Percentiles rank a stretch among this genome's conserved stretches.
These are phyloP conservation scores for Pitta sordida DNA, from an alignment of 2,113 vertebrate genomes.

Conservation along the genomic window DNA sequence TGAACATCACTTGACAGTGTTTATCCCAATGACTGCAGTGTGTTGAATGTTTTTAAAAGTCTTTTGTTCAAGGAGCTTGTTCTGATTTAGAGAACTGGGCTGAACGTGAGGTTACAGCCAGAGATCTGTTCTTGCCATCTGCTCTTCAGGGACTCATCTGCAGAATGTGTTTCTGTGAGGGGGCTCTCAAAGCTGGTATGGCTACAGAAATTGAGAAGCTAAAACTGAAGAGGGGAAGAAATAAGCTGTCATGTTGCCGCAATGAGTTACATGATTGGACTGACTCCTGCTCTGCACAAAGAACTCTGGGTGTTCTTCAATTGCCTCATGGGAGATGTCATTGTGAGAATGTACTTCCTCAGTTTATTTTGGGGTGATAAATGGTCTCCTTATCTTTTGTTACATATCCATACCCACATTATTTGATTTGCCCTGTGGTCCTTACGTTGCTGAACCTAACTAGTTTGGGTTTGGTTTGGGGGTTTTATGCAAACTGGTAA, in stretches of 20 bases:
- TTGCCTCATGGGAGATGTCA: background rate
- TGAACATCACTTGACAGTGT: background rate
- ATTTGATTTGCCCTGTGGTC: background rate
- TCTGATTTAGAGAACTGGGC: background rate
- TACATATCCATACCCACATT: fast-evolving
- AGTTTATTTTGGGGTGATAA: background rate
- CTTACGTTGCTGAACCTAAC: background rate
- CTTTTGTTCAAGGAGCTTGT: background rate
- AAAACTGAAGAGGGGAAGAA: background rate
- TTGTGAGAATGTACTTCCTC: background rate
- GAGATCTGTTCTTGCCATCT: background rate
- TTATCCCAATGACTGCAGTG: background rate
- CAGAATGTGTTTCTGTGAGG: fast-evolving
- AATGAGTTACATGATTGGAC: background rate
- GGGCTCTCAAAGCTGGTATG: background rate
- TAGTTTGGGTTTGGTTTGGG: background rate
- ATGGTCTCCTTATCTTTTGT: background rate
- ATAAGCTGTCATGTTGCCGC: fast-evolving
- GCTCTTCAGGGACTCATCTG: background rate
- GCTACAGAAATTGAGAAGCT: background rate
- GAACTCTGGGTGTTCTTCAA: background rate
- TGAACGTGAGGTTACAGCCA: background rate
- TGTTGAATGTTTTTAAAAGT: background rate
- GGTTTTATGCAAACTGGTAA: background rate
- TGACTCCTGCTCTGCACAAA: background rate